phyloP scores from a whole-genome alignment of 2,113 vertebrate genomes.

The Campylomormyrus numenius region DNA sequence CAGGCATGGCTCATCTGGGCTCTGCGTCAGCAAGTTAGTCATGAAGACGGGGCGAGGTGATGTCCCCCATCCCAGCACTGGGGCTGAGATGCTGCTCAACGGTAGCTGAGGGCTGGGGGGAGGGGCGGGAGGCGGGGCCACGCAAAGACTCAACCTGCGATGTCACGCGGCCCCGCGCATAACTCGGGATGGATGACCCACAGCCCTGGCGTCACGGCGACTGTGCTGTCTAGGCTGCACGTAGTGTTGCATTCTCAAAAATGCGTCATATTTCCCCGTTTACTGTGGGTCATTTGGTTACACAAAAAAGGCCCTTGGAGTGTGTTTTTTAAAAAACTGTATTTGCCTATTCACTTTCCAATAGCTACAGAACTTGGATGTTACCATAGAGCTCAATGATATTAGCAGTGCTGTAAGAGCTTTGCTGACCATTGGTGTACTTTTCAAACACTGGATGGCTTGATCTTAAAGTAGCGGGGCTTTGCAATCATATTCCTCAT shows the following conservation, averaged over 20 bases:
- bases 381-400: slow-evolving; percentile 67
- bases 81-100: slow-evolving; percentile 72
- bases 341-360: slow-evolving; percentile 66
- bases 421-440: slow-evolving; percentile 69
- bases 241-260: slow-evolving; percentile 74
- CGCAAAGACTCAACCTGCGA: not conserved
- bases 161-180: not conserved
- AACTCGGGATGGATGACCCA: slow-evolving; percentile 32
- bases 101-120: slow-evolving; percentile 69
- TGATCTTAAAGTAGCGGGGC: slow-evolving; percentile 72
- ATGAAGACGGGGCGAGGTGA: slow-evolving; percentile 76
- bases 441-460: slow-evolving; percentile 67
- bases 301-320: slow-evolving; percentile 59
- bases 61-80: slow-evolving; percentile 55
- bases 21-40: slow-evolving; percentile 67
- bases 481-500: slow-evolving; percentile 65
- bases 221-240: slow-evolving; percentile 70
- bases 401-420: slow-evolving; percentile 73
- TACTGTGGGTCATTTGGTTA: slow-evolving; percentile 69
- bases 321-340: slow-evolving; percentile 61
- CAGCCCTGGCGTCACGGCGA: slow-evolving; percentile 66
- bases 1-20: slow-evolving; percentile 50
- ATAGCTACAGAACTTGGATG: slow-evolving; percentile 62
- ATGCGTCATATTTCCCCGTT: slow-evolving; percentile 63
- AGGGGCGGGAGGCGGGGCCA: slow-evolving; percentile 38